A percentile compares a stretch with the other conserved stretches of the same genome.
phyloP scores from a whole-genome alignment of 30 jellyfish, hydroid and myxozoan genomes.

The Aurelia coerulea region DNA sequence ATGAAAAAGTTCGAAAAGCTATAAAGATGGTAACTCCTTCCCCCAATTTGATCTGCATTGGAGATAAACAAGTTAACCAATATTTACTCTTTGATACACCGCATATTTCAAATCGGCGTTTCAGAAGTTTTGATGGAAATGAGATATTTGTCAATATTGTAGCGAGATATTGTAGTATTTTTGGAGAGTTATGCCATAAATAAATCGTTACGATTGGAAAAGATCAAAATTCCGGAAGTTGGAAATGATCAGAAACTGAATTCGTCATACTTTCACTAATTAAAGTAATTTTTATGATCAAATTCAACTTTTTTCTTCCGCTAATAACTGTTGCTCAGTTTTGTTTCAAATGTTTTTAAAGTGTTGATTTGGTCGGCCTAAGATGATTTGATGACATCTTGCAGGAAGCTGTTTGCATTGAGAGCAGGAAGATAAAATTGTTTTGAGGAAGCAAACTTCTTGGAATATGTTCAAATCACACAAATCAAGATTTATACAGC shows the following conservation, averaged over 20 bases:
- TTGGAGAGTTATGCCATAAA: conserved; percentile 30
- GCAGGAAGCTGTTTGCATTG: too few relatives aligned
- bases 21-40: conserved; percentile 4
- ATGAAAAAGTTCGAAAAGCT: not conserved
- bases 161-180: not conserved
- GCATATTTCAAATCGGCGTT: conserved; percentile 27
- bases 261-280: not conserved
- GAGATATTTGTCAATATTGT: conserved; percentile 1
- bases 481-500: too few relatives aligned
- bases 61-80: conserved; percentile 11
- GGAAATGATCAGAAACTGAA: not conserved
- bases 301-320: not conserved
- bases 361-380: too few relatives aligned
- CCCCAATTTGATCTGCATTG: conserved; percentile 26
- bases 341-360: too few relatives aligned
- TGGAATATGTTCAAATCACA: too few relatives aligned
- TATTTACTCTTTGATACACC: conserved; percentile 36
- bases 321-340: not conserved
- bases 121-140: not conserved
- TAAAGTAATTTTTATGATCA: not conserved
- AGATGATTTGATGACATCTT: too few relatives aligned
- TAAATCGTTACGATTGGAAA: not conserved
- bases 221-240: too few relatives aligned
- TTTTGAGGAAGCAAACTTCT: too few relatives aligned
- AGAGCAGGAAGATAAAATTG: too few relatives aligned